Evolutionary conservation across 2,797 vertebrate genomes (phyloP), one percentile per base, ranked within the genome.

Genomic region (Pseudochirops corinnae): DNA sequence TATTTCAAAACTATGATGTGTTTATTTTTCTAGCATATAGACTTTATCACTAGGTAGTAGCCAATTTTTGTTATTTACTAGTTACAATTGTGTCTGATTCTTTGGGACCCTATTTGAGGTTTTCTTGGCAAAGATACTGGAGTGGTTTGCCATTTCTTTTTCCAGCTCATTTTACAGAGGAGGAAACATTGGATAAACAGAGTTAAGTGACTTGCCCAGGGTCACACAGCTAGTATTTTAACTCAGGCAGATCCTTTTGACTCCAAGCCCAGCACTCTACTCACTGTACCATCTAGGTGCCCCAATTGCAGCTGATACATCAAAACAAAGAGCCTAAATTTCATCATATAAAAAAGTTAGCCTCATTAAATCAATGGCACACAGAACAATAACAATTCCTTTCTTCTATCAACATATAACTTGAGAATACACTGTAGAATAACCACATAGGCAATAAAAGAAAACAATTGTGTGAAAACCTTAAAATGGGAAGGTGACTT

Each of bases 11-110:
- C 92, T 91, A 87, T 92, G 4, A 0, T 91, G 92, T 87, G 82
- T 95, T 97, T 95, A 74, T 93, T 97, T 98, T 97, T 94, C 52
- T 16, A 95, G 96, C 18, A 91, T 56, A 92, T 52, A 58, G 29
- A 96, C 87, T 55, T 82, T 92, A 67, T 62, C 96, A 93, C 26
- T 58, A 94, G 95, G 95, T 95, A 92, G 67, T 21, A 74, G 67
- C 82, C 92, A n/a, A 94, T 96, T 50, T 67, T 93, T 55, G 53
- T 74, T 39, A 39, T 74, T 74, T n/a, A 39, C 5, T 74, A 16
- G 16, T 67, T 67, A 18, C 62, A 67, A 14, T 67, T 67, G 14
- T 74, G 16, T 74, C 67, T 74, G n/a, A 74, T n/a, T 74, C 67
- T 74, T 74, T 39, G 18, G n/a, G n/a, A 39, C n/a, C 5, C 16